A percentile compares a stretch with the other conserved stretches of the same genome.
These are phyloP conservation scores for Kuschelorhynchus macadamiae DNA, from an alignment of 2,888 invertebrate genomes.

Conservation along the genomic window DNA sequence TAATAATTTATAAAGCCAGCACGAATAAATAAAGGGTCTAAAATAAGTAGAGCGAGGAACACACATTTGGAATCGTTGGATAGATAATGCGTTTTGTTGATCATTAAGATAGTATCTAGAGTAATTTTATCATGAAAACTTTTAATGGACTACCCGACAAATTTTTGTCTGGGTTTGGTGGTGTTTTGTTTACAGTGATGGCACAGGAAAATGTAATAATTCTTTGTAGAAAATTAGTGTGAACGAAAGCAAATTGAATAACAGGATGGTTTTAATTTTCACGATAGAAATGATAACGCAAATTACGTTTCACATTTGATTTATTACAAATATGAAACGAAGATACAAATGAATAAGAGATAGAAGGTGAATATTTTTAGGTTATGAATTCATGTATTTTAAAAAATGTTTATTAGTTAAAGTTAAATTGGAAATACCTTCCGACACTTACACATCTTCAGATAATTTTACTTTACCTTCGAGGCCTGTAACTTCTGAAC, in stretches of 20 bases:
- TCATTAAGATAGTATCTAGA: conserved; percentile 68
- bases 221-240: conserved; percentile 13
- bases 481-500: too few species aligned
- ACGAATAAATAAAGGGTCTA: conserved; percentile 16
- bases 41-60: conserved; percentile 40
- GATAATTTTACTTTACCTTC: too few species aligned
- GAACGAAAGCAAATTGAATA: conserved; percentile 6
- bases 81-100: conserved; percentile 70
- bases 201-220: conserved; percentile 6
- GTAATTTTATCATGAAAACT: conserved; percentile 64
- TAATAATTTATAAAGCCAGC: conserved; percentile 26
- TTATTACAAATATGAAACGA: too few species aligned
- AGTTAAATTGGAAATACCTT: too few species aligned
- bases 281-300: too few species aligned
- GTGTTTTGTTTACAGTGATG: conserved; percentile 26
- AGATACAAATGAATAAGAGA: too few species aligned
- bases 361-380: too few species aligned
- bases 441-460: too few species aligned
- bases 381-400: too few species aligned
- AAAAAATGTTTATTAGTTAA: too few species aligned
- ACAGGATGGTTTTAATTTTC: too few species aligned
- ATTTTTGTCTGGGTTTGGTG: conserved; percentile 30
- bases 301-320: too few species aligned
- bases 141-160: conserved; percentile 46
- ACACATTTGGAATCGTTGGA: conserved; percentile 63